A percentile compares a stretch with the other conserved stretches of the same genome.
Conservation (phyloP, 2,888 invertebrate species). For the Phasia obesa region DNA sequence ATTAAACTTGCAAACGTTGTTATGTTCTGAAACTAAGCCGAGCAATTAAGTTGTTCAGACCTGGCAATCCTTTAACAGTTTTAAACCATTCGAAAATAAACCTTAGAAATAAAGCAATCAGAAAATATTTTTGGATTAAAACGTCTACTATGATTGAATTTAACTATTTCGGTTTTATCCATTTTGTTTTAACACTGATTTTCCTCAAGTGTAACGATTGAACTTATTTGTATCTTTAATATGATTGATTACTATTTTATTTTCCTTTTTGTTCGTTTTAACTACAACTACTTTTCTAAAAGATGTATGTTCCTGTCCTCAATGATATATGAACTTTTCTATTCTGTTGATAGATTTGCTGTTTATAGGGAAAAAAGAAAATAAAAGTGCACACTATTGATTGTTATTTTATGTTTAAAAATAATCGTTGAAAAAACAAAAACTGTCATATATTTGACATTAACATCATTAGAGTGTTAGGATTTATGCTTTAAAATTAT, state of each 20-base stretch:
- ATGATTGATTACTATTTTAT: constrained; percentile 27
- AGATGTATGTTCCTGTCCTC: constrained; percentile 14
- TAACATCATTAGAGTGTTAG: constrained; percentile 32
- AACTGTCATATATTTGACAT: constrained; percentile 36
- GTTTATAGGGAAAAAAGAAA: constrained; percentile 9
- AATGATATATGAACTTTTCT: constrained; percentile 34
- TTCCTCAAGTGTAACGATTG: too few relatives aligned
- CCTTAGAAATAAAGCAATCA: too few relatives aligned
- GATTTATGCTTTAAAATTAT: constrained; percentile 30
- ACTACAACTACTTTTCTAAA: not conserved
- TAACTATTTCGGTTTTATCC: too few relatives aligned
- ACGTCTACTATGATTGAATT: too few relatives aligned
- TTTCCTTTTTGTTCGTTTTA: too few relatives aligned
- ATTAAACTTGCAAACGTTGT: too few relatives aligned
- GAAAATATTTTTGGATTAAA: too few relatives aligned
- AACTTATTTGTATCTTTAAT: not conserved
- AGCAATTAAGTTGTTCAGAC: too few relatives aligned
- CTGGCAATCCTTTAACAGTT: too few relatives aligned
- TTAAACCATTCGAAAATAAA: too few relatives aligned
- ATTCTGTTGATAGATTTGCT: constrained; percentile 25
- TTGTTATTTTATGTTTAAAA: constrained; percentile 30
- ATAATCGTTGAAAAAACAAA: constrained; percentile 24
- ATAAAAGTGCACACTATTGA: constrained; percentile 13
- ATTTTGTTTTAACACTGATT: too few relatives aligned
- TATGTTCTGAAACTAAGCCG: too few relatives aligned